Evolutionary conservation across 2,797 vertebrate genomes (phyloP).

Genomic region (Manis pentadactyla): DNA sequence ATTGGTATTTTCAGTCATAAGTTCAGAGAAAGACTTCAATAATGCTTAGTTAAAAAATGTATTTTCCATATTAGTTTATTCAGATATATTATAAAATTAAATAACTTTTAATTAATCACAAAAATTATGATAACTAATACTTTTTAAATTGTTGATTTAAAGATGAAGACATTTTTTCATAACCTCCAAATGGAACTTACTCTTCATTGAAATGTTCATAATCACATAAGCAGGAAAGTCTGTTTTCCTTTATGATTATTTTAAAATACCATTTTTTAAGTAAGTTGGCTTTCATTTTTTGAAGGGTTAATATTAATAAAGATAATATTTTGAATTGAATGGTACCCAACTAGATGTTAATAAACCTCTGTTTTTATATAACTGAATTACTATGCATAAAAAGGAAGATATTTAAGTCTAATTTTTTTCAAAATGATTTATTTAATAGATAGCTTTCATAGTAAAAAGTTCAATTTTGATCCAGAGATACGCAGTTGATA

Average conservation of each 20-base stretch:
- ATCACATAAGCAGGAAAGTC: neutral
- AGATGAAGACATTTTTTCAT: neutral
- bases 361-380: neutral
- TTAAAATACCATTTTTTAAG: slow-evolving; percentile 18
- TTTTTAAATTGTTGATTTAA: slow-evolving; percentile 42
- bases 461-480: slow-evolving; percentile 65
- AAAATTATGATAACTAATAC: neutral
- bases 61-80: slow-evolving; percentile 13
- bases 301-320: slow-evolving; percentile 14
- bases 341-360: neutral
- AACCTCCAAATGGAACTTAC: neutral
- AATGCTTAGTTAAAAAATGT: neutral
- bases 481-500: neutral
- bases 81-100: neutral
- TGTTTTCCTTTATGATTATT: neutral
- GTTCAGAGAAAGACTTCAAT: neutral
- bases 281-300: neutral
- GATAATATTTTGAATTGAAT: slow-evolving; percentile 35
- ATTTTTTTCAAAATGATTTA: slow-evolving; percentile 41
- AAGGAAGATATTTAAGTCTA: neutral
- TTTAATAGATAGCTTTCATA: slow-evolving; percentile 68
- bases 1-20: neutral
- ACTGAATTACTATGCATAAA: neutral
- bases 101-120: slow-evolving; percentile 30
- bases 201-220: slow-evolving; percentile 12